Evolutionary conservation across 2,888 invertebrate species (phyloP).

Genomic region (Stegana nigrithorax): DNA sequence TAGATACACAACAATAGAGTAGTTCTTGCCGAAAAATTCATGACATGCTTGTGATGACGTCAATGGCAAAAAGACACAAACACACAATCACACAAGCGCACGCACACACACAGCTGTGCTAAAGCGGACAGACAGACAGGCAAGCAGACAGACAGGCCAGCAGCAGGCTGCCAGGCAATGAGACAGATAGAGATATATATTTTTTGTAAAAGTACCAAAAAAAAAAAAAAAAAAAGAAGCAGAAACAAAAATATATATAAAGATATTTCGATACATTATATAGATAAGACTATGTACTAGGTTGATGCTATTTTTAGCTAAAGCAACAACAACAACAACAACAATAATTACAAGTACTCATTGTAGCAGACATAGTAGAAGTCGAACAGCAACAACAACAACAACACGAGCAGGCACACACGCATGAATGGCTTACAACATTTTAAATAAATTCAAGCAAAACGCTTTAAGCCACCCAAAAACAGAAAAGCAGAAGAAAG

Average conservation of each 20-base stretch:
- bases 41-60: conserved; percentile 62
- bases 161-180: neutral
- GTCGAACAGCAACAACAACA: neutral
- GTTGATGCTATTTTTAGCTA: neutral
- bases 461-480: neutral
- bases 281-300: conserved; percentile 9
- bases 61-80: conserved; percentile 44
- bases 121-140: conserved; percentile 11
- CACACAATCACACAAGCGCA: conserved; percentile 1
- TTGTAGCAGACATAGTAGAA: neutral
- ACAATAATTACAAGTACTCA: neutral
- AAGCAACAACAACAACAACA: conserved; percentile 1
- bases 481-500: too few relatives aligned
- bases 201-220: too few relatives aligned
- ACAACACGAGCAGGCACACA: neutral
- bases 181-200: neutral
- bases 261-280: neutral
- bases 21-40: conserved; percentile 43
- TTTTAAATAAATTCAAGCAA: conserved; percentile 1
- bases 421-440: neutral
- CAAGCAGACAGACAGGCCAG: neutral
- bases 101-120: neutral
- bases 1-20: neutral
- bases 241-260: neutral
- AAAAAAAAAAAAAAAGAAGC: too few relatives aligned